Base-by-base conservation (phyloP, 2,797 vertebrate genomes). In the Peromyscus attwateri region DNA sequence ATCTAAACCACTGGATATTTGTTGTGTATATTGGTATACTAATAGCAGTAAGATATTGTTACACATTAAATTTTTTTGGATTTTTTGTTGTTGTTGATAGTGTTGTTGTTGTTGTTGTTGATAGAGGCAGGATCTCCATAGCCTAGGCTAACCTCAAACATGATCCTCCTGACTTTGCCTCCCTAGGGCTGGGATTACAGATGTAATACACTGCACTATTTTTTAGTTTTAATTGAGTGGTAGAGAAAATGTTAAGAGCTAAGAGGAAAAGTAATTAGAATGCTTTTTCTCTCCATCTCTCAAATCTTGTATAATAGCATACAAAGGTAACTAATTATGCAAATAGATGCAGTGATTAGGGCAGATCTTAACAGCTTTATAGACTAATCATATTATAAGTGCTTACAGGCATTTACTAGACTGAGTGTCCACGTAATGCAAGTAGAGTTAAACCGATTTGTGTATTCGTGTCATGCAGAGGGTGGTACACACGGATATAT, bases 191-290 rank as follows among this genome's bases (percentile, higher is more conserved):
- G 5, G 52, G 27, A 73, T 88, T 87, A 37, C 8, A 73, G 16
- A 73, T 40, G 9, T 57, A 88, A 37, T 40, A 73, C 27, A 55
- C 49, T 6, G 16, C 17, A 37, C n/a, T 81, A 21, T 85, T 91
- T 92, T 91, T 88, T 68, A 37, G 31, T 92, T 85, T 93, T 95
- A 29, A 71, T 90, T 89, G 82, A 1, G 13, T 76, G 17, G 55
- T 93, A 82, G 40, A 94, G 49, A 84, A 97, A 91, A 77, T 77
- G 19, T 83, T 79, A 94, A 49, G 66, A 93, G 14, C 80, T 91
- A 95, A 34, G 71, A 94, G 84, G 46, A 89, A 96, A 96, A 92
- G 49, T 89, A 82, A 81, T 89, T 94, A 91, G 76, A 84, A 40
- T 46, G 19, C 19, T 31, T 89, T 92, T 95, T 95, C 43, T 82